phyloP scores from a whole-genome alignment of 1,140 invertebrate species.

The Trichogramma pretiosum region DNA sequence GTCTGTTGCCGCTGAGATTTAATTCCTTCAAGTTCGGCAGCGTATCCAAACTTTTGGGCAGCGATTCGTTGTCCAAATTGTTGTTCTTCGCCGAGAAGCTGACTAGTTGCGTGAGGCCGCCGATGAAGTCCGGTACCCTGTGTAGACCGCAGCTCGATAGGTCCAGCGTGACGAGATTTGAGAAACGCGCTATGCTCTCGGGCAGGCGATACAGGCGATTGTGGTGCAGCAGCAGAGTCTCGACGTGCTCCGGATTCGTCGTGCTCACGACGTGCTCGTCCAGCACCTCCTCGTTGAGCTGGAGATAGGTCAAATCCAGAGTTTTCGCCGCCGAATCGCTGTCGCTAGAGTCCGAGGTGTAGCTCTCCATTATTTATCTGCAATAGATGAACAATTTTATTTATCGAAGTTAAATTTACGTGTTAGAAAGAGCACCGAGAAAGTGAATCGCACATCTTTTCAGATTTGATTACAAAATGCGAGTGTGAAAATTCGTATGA shows the following conservation, averaged over 20 bases:
- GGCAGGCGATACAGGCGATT: constrained; percentile 54
- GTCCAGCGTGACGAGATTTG: constrained; percentile 67
- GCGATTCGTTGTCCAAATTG: constrained; percentile 62
- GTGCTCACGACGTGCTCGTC: constrained; percentile 52
- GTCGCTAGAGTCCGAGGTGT: constrained; percentile 73
- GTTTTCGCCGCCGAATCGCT: constrained; percentile 59
- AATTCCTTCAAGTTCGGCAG: constrained; percentile 62
- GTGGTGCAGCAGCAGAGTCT: constrained; percentile 59
- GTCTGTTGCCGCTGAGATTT: constrained; percentile 85
- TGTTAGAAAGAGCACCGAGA: no score
- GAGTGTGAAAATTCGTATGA: no score
- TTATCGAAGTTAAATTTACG: no score
- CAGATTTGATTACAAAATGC: no score
- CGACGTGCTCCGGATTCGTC: constrained; percentile 53
- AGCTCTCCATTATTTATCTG: constrained; percentile 68
- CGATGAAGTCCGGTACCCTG: constrained; percentile 64
- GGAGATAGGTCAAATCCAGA: constrained; percentile 60
- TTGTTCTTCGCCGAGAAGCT: constrained; percentile 85
- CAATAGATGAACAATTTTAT: no score
- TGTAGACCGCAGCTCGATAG: constrained; percentile 80
- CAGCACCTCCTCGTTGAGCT: constrained; percentile 51
- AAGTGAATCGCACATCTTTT: no score
- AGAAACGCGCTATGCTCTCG: constrained; percentile 52
- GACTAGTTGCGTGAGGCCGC: constrained; percentile 58
- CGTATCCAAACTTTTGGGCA: constrained; percentile 75